Evolutionary conservation across 2,797 vertebrate species (phyloP).

Genomic region (Enteromius treurensis): DNA sequence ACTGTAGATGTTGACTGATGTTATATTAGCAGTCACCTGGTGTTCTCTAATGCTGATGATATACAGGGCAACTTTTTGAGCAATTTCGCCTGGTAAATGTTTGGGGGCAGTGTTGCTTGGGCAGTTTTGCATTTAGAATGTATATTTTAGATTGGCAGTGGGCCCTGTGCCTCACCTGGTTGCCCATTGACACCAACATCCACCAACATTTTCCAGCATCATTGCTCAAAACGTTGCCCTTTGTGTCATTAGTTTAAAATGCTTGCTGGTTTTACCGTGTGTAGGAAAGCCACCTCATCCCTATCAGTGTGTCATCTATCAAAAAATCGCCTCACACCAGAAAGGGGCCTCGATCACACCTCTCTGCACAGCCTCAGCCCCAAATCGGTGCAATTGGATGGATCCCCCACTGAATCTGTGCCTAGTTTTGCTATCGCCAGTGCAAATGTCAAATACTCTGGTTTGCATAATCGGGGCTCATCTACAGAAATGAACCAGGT

Average conservation of each 20-base stretch:
- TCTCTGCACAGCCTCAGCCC: constrained; percentile 42
- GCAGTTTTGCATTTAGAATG: too few species aligned
- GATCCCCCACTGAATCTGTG: constrained; percentile 40
- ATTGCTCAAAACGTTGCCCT: too few species aligned
- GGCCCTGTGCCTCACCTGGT: too few species aligned
- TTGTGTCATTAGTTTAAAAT: neutral
- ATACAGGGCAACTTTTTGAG: too few species aligned
- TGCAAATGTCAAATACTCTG: constrained; percentile 62
- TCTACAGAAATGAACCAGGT: constrained; percentile 55
- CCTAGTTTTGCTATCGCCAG: constrained; percentile 55
- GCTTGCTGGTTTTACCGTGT: constrained; percentile 59
- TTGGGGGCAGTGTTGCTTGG: too few species aligned
- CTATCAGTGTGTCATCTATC: constrained; percentile 61
- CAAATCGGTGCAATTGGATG: constrained; percentile 42
- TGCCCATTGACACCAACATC: too few species aligned
- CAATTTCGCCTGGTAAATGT: too few species aligned
- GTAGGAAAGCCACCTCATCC: constrained; percentile 59
- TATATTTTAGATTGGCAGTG: too few species aligned
- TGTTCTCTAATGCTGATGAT: neutral
- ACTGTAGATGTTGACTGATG: neutral
- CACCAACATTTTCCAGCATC: too few species aligned
- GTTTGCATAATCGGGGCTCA: constrained; percentile 39
- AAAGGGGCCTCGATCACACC: constrained; percentile 39
- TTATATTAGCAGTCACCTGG: neutral
- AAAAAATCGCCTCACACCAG: constrained; percentile 49